Evolutionary conservation across 2,888 invertebrate genomes (phyloP).

Genomic region (Drosophila birchii): DNA sequence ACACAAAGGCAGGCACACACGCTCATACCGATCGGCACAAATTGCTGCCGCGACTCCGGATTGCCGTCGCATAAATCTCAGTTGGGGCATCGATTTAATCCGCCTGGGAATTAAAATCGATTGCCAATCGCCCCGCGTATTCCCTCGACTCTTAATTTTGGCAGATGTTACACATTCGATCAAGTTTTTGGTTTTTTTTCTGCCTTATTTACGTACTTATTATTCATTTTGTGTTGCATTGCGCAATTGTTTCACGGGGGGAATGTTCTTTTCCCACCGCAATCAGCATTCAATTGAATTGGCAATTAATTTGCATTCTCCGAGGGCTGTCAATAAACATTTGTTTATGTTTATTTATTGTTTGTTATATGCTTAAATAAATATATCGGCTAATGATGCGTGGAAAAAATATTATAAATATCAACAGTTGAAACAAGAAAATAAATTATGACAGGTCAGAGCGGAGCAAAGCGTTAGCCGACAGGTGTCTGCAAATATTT

Average conservation of each 20-base stretch:
- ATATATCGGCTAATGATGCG: slow-evolving; percentile 38
- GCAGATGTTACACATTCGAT: slow-evolving; percentile 60
- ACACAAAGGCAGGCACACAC: slow-evolving; percentile 20
- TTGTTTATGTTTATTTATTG: slow-evolving; percentile 68
- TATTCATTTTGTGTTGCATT: slow-evolving; percentile 45
- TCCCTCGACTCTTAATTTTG: slow-evolving; percentile 1
- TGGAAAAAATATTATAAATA: slow-evolving; percentile 46
- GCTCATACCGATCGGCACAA: slow-evolving; percentile 16
- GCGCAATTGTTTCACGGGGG: slow-evolving; percentile 59
- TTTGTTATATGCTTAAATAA: slow-evolving; percentile 36
- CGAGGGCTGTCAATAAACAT: slow-evolving; percentile 66
- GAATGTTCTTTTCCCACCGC: slow-evolving; percentile 65
- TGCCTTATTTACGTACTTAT: slow-evolving; percentile 11
- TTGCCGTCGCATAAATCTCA: slow-evolving; percentile 74
- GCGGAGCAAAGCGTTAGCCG: slow-evolving; percentile 65
- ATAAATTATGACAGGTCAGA: slow-evolving; percentile 58
- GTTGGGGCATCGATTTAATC: slow-evolving; percentile 65
- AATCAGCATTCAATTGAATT: slow-evolving; percentile 75
- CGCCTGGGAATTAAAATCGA: slow-evolving; percentile 74
- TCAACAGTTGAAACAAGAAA: slow-evolving; percentile 50
- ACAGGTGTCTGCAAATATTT: slow-evolving; percentile 79
- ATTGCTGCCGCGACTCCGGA: slow-evolving; percentile 24
- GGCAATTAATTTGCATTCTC: slow-evolving; percentile 72
- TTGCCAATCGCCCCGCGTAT: slow-evolving; percentile 34
- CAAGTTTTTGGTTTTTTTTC: slow-evolving; percentile 27